A percentile compares a stretch with the other conserved stretches of the same genome.
phyloP scores from a whole-genome alignment of 1,140 invertebrate genomes.

The Anadara kagoshimensis region DNA sequence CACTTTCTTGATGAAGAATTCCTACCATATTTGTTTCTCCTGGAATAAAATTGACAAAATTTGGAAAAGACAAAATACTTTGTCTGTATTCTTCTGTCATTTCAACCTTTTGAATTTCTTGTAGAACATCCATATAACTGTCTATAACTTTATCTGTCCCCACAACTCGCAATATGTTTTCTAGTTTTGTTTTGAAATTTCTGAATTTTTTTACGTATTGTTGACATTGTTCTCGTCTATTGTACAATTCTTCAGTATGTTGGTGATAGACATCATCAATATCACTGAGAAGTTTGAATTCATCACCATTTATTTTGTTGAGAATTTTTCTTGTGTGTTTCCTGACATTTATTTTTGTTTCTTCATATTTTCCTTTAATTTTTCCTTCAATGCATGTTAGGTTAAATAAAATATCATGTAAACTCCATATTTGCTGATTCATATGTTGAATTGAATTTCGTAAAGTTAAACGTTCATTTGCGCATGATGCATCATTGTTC shows the following conservation, averaged over 20 bases:
- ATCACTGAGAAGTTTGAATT: slow-evolving; percentile 23
- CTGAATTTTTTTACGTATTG: slow-evolving; percentile 31
- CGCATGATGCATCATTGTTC: not conserved
- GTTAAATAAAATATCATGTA: slow-evolving; percentile 38
- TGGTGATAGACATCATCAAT: slow-evolving; percentile 31
- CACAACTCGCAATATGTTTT: slow-evolving; percentile 14
- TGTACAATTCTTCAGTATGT: slow-evolving; percentile 17
- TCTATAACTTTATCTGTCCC: slow-evolving; percentile 20
- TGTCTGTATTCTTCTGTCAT: slow-evolving; percentile 13
- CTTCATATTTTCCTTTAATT: slow-evolving; percentile 34
- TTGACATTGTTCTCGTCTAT: slow-evolving; percentile 33
- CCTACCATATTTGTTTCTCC: not conserved
- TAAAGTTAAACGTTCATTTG: slow-evolving; percentile 3
- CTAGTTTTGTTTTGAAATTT: slow-evolving; percentile 30
- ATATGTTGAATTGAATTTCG: slow-evolving; percentile 22
- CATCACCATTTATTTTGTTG: slow-evolving; percentile 24
- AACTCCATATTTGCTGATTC: slow-evolving; percentile 29
- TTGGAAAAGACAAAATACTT: slow-evolving; percentile 2
- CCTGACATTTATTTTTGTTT: slow-evolving; percentile 32
- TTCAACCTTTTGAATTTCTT: slow-evolving; percentile 30
- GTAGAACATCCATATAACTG: slow-evolving; percentile 16
- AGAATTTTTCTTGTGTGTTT: slow-evolving; percentile 29
- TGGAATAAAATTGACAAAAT: slow-evolving; percentile 9
- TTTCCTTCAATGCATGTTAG: slow-evolving; percentile 39
- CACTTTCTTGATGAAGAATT: not conserved